Conservation (phyloP, 2,113 vertebrate species). For the Thinocorus orbignyianus region DNA sequence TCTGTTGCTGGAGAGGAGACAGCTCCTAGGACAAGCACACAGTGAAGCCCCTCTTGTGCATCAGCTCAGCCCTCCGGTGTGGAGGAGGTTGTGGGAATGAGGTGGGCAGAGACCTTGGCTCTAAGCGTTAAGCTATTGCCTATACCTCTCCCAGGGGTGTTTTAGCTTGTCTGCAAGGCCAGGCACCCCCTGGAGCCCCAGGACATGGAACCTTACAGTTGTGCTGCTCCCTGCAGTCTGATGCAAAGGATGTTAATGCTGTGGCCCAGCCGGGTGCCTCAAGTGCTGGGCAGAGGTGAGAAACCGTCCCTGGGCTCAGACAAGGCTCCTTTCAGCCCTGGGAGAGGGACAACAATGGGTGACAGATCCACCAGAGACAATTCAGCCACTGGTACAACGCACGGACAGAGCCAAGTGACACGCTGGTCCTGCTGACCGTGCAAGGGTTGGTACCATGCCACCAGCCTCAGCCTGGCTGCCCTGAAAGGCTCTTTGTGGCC, state of each 20-base stretch:
- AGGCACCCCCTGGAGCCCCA: neutral
- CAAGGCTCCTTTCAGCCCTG: neutral
- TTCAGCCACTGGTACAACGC: neutral
- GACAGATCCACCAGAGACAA: fast-evolving
- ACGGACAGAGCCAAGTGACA: fast-evolving
- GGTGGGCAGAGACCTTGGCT: neutral
- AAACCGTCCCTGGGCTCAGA: neutral
- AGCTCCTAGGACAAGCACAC: neutral
- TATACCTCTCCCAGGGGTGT: no score
- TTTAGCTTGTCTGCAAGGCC: neutral
- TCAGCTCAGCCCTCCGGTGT: neutral
- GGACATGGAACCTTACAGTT: neutral
- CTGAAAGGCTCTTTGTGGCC: slow-evolving; percentile 34
- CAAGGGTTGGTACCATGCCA: neutral
- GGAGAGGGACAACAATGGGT: neutral
- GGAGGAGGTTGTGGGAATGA: neutral
- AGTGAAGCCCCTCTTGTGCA: neutral
- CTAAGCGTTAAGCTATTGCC: neutral
- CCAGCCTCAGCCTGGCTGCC: neutral
- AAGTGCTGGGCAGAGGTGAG: neutral
- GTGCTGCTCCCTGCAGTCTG: neutral
- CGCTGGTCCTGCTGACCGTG: neutral
- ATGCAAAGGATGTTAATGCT: fast-evolving
- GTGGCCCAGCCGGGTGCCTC: neutral
- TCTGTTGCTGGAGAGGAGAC: neutral